Evolutionary conservation across 2,113 vertebrate species (phyloP).

Genomic region (Ageneiosus marmoratus): DNA sequence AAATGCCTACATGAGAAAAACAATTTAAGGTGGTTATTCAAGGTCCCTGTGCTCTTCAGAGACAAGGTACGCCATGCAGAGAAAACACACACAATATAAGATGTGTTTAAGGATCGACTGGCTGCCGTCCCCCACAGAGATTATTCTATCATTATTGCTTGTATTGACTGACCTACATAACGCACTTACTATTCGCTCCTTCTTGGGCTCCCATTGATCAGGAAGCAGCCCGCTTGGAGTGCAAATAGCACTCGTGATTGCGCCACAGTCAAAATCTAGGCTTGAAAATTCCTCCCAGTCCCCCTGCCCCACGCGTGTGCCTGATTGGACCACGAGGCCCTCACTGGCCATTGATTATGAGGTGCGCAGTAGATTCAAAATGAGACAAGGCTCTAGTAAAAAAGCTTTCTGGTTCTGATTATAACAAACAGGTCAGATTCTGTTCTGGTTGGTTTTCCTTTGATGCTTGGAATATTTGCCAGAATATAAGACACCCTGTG

Average conservation of each 20-base stretch:
- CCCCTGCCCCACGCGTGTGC: constrained; percentile 30
- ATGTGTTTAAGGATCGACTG: constrained; percentile 45
- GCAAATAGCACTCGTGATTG: constrained; percentile 58
- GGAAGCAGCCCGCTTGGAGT: constrained; percentile 40
- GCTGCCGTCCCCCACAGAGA: constrained; percentile 38
- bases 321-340: constrained; percentile 36
- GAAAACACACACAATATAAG: constrained; percentile 39
- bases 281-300: constrained; percentile 34
- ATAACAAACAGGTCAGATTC: background rate
- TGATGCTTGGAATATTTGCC: constrained; percentile 8
- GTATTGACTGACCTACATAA: constrained; percentile 61
- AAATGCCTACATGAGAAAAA: background rate
- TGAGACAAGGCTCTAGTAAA: background rate
- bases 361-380: constrained; percentile 31
- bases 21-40: constrained; percentile 1
- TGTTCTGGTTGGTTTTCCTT: background rate
- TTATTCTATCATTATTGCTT: constrained; percentile 52
- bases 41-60: constrained; percentile 8
- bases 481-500: background rate
- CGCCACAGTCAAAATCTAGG: constrained; percentile 14
- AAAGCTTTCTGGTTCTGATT: background rate
- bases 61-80: constrained; percentile 21
- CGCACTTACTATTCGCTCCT: constrained; percentile 47
- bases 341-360: constrained; percentile 46
- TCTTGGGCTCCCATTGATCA: constrained; percentile 59